Conservation (phyloP, 1,140 invertebrate genomes). For the Lutraria rhynchaena region DNA sequence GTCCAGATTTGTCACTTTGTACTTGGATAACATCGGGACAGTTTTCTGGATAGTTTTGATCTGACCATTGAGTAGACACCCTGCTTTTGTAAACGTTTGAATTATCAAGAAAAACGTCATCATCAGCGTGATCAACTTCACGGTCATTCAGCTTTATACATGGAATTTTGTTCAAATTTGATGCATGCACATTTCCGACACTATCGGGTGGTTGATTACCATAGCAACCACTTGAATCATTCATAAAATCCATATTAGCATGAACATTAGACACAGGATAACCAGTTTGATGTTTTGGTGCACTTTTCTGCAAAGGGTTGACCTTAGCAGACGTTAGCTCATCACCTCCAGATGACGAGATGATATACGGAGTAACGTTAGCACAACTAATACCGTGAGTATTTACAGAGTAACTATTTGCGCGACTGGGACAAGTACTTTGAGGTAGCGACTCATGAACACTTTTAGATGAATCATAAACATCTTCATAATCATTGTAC, state of each 20-base stretch:
- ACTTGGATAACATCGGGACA: not conserved
- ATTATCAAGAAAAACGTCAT: slow-evolving; percentile 38
- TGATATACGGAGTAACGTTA: not conserved
- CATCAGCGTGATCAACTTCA: slow-evolving; percentile 7
- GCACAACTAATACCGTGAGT: slow-evolving; percentile 13
- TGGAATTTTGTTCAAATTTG: slow-evolving; percentile 33
- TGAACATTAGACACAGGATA: slow-evolving; percentile 26
- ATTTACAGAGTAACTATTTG: not conserved
- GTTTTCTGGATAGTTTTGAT: not conserved
- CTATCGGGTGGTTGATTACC: not conserved
- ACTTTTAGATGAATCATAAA: slow-evolving; percentile 36
- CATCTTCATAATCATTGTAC: slow-evolving; percentile 53
- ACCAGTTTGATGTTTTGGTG: not conserved
- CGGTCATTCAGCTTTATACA: slow-evolving; percentile 33
- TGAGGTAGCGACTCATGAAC: slow-evolving; percentile 12
- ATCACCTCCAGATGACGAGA: not conserved
- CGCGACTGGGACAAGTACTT: not conserved
- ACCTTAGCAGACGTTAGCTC: not conserved
- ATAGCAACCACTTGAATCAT: not conserved
- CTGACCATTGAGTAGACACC: not conserved
- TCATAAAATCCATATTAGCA: not conserved
- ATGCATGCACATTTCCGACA: slow-evolving; percentile 42
- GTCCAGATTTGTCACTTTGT: not conserved
- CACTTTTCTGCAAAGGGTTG: no score
- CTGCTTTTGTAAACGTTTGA: not conserved